phyloP scores from a whole-genome alignment of 2,888 invertebrate species.

The Adineta ricciae region DNA sequence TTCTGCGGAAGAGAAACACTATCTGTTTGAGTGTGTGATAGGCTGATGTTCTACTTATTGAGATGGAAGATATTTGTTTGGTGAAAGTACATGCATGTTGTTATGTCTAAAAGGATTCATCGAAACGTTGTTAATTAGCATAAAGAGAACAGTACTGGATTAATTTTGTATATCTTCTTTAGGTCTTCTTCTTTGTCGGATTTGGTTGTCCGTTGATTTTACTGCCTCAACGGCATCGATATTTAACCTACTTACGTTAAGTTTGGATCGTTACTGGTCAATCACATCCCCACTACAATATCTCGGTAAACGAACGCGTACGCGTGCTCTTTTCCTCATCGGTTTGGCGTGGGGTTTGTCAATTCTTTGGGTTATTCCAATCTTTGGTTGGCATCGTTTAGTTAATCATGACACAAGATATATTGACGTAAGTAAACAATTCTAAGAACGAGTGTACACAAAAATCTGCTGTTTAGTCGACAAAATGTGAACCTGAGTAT shows the following conservation, averaged over 20 bases:
- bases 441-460: too few relatives aligned
- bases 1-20: too few relatives aligned
- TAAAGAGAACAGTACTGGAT: too few relatives aligned
- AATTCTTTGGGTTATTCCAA: slow-evolving; percentile 52
- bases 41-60: too few relatives aligned
- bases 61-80: too few relatives aligned
- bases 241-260: slow-evolving; percentile 54
- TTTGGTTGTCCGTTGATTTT: slow-evolving; percentile 57
- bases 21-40: too few relatives aligned
- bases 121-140: too few relatives aligned
- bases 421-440: background rate
- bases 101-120: too few relatives aligned
- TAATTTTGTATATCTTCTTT: too few relatives aligned
- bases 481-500: slow-evolving; percentile 53
- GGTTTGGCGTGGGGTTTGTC: slow-evolving; percentile 52
- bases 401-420: slow-evolving; percentile 40
- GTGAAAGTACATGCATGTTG: too few relatives aligned
- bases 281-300: slow-evolving; percentile 53
- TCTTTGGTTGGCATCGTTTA: slow-evolving; percentile 53
- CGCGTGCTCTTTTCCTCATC: slow-evolving; percentile 53
- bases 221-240: slow-evolving; percentile 57
- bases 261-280: slow-evolving; percentile 53
- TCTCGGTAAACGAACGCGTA: slow-evolving; percentile 51
- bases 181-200: slow-evolving; percentile 54
- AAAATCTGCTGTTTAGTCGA: background rate